These are phyloP conservation scores for Phalacrocorax pelagicus DNA, from an alignment of 2,113 vertebrate genomes.

Conservation along the genomic window DNA sequence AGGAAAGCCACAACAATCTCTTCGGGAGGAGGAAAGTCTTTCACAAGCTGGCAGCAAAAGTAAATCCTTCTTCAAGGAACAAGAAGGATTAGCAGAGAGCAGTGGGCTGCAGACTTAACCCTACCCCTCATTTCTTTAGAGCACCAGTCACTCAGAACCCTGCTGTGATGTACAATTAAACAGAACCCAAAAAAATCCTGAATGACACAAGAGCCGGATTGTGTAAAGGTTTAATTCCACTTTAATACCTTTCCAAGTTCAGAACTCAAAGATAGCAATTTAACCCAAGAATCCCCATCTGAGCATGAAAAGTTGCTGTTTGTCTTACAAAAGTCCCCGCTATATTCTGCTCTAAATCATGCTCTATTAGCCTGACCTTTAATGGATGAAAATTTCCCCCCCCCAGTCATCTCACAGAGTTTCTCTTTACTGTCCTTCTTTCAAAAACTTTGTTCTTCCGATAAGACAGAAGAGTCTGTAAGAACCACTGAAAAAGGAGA, in stretches of 20 bases:
- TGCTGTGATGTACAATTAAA: conserved; percentile 91
- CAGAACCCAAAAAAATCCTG: conserved; percentile 76
- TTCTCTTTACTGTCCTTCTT: neutral
- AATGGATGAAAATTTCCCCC: neutral
- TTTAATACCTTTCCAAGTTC: conserved; percentile 97
- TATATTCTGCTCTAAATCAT: conserved; percentile 26
- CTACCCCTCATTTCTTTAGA: conserved; percentile 89
- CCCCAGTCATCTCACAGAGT: neutral
- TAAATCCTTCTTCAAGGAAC: conserved; percentile 95
- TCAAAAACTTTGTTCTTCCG: neutral
- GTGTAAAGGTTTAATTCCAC: conserved; percentile 83
- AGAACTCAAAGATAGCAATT: conserved; percentile 89
- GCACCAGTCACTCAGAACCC: conserved; percentile 90
- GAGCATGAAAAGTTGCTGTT: conserved; percentile 62
- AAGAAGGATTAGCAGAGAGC: conserved; percentile 92
- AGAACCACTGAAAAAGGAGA: neutral
- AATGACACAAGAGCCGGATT: conserved; percentile 79
- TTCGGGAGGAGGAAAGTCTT: conserved; percentile 86
- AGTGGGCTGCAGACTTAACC: conserved; percentile 90
- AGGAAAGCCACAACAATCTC: conserved; percentile 89
- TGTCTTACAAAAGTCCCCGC: conserved; percentile 45
- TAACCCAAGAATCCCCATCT: conserved; percentile 75
- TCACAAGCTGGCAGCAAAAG: conserved; percentile 90
- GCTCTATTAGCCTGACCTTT: conserved; percentile 21
- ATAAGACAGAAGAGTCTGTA: neutral